phyloP scores from a whole-genome alignment of 2,888 invertebrate species.

The Odontothrips loti region DNA sequence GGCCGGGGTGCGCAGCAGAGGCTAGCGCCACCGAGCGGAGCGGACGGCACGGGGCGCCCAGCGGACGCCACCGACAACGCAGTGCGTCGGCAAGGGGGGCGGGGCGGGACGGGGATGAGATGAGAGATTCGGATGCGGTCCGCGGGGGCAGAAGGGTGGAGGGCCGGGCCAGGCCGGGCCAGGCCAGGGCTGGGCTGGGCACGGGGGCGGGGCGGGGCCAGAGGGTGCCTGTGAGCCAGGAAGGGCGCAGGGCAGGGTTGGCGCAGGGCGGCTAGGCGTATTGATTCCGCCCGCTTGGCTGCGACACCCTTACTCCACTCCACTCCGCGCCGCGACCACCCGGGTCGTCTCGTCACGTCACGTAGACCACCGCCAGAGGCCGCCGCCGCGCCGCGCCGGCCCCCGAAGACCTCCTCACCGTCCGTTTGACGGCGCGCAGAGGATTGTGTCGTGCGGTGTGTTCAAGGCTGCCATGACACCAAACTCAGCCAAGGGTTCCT shows the following conservation, averaged over 20 bases:
- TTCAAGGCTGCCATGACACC: too few relatives aligned
- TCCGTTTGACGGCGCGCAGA: too few relatives aligned
- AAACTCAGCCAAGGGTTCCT: too few relatives aligned
- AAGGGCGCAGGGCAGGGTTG: neutral
- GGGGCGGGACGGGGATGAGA: slow-evolving; percentile 16
- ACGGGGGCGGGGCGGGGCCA: neutral
- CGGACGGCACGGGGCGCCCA: slow-evolving; percentile 30
- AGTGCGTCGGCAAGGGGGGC: slow-evolving; percentile 15
- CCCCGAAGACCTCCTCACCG: too few relatives aligned
- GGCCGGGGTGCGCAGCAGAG: slow-evolving; percentile 44
- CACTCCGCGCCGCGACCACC: too few relatives aligned
- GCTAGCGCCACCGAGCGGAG: slow-evolving; percentile 22
- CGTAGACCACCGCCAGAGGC: too few relatives aligned
- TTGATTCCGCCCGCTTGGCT: slow-evolving; percentile 21
- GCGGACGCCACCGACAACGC: neutral
- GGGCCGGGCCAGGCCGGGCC: slow-evolving; percentile 36
- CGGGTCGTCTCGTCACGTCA: too few relatives aligned
- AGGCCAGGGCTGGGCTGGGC: neutral
- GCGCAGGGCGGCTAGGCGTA: neutral
- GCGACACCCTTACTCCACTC: neutral
- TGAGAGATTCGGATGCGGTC: neutral
- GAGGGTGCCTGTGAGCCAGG: neutral
- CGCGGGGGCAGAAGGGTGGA: too few relatives aligned
- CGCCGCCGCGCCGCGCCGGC: too few relatives aligned
- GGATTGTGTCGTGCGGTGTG: too few relatives aligned